Base-by-base conservation (phyloP, 2,888 invertebrate genomes). In the Ceramica pisi region DNA sequence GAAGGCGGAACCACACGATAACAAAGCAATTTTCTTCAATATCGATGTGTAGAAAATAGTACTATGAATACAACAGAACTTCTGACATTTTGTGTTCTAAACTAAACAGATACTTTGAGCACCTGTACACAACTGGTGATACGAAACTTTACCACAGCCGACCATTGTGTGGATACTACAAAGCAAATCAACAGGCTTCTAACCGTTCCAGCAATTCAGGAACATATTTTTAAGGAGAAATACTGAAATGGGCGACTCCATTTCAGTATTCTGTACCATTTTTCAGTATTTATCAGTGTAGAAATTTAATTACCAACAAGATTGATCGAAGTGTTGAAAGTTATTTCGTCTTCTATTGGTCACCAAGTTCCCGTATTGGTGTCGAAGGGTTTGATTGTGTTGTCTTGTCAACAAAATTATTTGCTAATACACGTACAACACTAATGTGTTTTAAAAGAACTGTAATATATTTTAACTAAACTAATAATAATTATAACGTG, bases 111-210 rank as follows among this genome's bases (percentile, higher is more conserved):
- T 14, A 64, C 60, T 64, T n/a, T 41, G 6, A 63, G 60, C 78
- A 66, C 59, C 67, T 73, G 53, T 44, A 55, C 55, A 71, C 71
- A 71, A 67, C 71, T 69, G 62, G 62, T 55, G 74, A 53, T 51
- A 16, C 59, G 51, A 63, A 78, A 75, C 63, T 57, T 53, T 48
- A 31, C 44, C 41, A 31, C 21, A 16, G n/a, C 23, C 12, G 44
- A 35, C 26, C 35, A 26, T 56, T 53, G 55, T 51, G 19, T 55
- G 31, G 31, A 35, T 51, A 63, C 46, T 8, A 48, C 48, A 61
- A 70, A 70, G 66, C 48, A 66, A 63, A 80, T 65, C 69, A 69
- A 62, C 6, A 2, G 4, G 4, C 2, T 26, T n/a, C n/a, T n/a
- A n/a, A n/a, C n/a, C n/a, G n/a, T n/a, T n/a, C n/a, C n/a, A n/a